Conservation (phyloP, 2,888 invertebrate genomes). For the Achlya flavicornis region DNA sequence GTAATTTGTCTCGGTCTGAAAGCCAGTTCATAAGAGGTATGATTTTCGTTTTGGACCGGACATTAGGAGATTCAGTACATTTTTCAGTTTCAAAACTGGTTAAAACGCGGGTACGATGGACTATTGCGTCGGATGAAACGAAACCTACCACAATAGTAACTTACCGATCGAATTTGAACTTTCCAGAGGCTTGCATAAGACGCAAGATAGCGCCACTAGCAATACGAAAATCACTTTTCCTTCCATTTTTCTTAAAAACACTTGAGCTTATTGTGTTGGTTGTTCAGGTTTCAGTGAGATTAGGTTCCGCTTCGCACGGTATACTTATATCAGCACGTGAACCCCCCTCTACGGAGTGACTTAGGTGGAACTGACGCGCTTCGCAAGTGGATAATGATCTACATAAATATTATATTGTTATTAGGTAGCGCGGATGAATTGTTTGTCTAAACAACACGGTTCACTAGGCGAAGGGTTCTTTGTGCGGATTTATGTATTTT, state of each 20-base stretch:
- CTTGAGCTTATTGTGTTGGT: too few relatives aligned
- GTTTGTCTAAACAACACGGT: slow-evolving; percentile 23
- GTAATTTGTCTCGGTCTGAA: too few relatives aligned
- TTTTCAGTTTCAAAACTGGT: too few relatives aligned
- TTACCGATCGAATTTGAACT: slow-evolving; percentile 38
- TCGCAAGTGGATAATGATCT: slow-evolving; percentile 41
- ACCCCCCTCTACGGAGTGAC: background rate
- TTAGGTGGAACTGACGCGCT: slow-evolving; percentile 37
- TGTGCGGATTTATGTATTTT: background rate
- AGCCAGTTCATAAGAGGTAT: too few relatives aligned
- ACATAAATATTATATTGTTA: slow-evolving; percentile 40
- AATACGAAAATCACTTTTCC: slow-evolving; percentile 39
- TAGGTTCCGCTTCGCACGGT: slow-evolving; percentile 18
- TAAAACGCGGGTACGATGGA: too few relatives aligned
- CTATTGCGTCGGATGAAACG: too few relatives aligned
- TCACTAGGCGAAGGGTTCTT: slow-evolving; percentile 5
- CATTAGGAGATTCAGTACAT: too few relatives aligned
- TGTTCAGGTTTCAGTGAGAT: slow-evolving; percentile 13
- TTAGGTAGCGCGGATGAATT: slow-evolving; percentile 25
- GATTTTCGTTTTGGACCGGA: too few relatives aligned
- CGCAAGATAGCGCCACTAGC: slow-evolving; percentile 38
- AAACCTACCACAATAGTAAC: slow-evolving; percentile 10
- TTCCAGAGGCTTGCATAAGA: slow-evolving; percentile 49
- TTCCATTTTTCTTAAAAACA: background rate
- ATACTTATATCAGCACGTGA: slow-evolving; percentile 34